A percentile compares a stretch with the other conserved stretches of the same genome.
Evolutionary conservation across 2,797 vertebrate species (phyloP).

Genomic region (Acomys russatus): DNA sequence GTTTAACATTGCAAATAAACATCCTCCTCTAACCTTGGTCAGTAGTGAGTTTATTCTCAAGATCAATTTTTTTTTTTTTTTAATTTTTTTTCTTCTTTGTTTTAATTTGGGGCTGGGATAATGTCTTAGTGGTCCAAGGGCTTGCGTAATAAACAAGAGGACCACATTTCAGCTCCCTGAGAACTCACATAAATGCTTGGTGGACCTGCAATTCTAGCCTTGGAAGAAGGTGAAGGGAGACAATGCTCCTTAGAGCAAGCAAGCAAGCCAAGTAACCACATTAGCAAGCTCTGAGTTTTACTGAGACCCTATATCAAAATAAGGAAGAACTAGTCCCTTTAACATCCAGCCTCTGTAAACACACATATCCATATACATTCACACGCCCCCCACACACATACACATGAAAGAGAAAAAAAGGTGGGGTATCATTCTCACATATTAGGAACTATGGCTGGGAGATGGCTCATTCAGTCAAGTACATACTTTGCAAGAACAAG

Average conservation of each 20-base stretch:
- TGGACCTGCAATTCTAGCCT: background rate
- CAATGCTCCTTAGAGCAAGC: background rate
- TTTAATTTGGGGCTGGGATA: background rate
- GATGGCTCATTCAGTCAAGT: background rate
- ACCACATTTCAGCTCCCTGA: background rate
- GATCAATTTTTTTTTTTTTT: background rate
- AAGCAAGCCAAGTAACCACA: background rate
- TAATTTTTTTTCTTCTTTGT: no score
- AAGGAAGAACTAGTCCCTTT: background rate
- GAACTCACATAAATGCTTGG: background rate
- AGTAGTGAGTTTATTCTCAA: slow-evolving; percentile 6
- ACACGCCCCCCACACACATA: background rate
- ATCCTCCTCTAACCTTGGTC: slow-evolving; percentile 37
- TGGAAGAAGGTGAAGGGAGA: background rate
- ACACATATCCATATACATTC: background rate
- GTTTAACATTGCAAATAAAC: slow-evolving; percentile 47
- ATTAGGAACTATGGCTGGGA: background rate
- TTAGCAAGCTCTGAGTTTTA: background rate
- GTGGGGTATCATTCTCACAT: background rate
- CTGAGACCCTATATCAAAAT: background rate
- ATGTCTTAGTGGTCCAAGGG: background rate
- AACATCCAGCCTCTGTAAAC: background rate
- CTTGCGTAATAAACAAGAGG: background rate
- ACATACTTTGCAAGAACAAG: background rate
- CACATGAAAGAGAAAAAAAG: background rate